Evolutionary conservation across 2,888 invertebrate species (phyloP).

Genomic region (Cerceris ruficornis): DNA sequence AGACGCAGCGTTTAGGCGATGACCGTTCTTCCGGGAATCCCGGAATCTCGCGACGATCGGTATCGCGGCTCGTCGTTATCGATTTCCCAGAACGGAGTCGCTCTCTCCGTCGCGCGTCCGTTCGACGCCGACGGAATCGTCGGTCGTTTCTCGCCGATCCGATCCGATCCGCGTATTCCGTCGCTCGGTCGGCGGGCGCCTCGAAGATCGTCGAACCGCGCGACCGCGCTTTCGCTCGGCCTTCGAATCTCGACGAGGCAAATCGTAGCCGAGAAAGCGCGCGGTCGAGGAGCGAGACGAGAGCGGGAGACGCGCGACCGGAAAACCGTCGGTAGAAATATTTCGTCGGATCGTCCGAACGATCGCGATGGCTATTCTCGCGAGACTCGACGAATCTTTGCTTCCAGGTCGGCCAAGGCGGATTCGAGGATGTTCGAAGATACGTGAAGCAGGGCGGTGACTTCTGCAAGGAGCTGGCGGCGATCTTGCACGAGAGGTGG

Average conservation of each 20-base stretch:
- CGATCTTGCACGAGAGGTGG: slow-evolving; percentile 97
- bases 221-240: no score
- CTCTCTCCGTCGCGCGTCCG: no score
- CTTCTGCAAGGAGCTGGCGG: slow-evolving; percentile 95
- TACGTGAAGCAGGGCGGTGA: slow-evolving; percentile 97
- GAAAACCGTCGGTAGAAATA: no score
- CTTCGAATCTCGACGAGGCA: neutral
- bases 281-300: slow-evolving; percentile 1
- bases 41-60: no score
- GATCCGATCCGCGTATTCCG: neutral
- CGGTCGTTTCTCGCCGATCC: no score
- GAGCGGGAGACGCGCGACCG: no score
- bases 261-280: slow-evolving; percentile 24
- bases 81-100: no score
- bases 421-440: slow-evolving; percentile 95
- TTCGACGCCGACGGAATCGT: no score
- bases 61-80: no score
- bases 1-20: no score
- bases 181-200: neutral
- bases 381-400: slow-evolving; percentile 1
- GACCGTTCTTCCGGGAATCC: no score
- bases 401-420: slow-evolving; percentile 91
- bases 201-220: no score
- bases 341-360: neutral
- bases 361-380: neutral